These are phyloP conservation scores for Zosterops hypoxanthus DNA, from an alignment of 2,113 vertebrate species.

Conservation along the genomic window DNA sequence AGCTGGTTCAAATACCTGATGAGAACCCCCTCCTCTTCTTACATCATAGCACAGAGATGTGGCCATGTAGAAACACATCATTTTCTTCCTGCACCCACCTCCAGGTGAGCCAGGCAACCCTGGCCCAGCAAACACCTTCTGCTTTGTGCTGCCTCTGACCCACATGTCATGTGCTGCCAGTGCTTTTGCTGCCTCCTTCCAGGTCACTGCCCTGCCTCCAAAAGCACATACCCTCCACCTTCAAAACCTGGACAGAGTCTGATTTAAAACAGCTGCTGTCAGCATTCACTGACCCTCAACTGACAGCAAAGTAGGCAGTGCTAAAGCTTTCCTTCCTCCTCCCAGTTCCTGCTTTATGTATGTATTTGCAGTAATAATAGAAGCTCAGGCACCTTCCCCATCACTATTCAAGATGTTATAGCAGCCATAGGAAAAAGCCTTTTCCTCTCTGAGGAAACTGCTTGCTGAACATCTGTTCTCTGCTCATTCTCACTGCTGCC, in stretches of 20 bases:
- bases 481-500: not conserved
- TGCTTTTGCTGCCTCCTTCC: not conserved
- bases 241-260: not conserved
- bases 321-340: not conserved
- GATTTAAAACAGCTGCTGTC: not conserved
- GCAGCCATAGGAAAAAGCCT: not conserved
- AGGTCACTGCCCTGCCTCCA: not conserved
- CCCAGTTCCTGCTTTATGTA: not conserved
- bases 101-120: not conserved
- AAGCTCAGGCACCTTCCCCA: not conserved
- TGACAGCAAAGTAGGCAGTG: not conserved
- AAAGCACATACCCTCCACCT: not conserved
- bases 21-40: not conserved
- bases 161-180: not conserved
- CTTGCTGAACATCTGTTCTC: not conserved
- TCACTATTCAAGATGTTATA: rapidly evolving
- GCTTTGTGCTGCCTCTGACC: not conserved
- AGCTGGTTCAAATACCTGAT: rapidly evolving
- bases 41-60: not conserved
- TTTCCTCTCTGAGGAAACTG: not conserved
- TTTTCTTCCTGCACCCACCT: not conserved
- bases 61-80: not conserved
- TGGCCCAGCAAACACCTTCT: not conserved
- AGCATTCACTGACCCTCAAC: not conserved
- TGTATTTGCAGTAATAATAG: not conserved